A percentile compares a stretch with the other conserved stretches of the same genome.
Conservation (phyloP, 1,140 invertebrate genomes). For the Mesaphorura yosii region DNA sequence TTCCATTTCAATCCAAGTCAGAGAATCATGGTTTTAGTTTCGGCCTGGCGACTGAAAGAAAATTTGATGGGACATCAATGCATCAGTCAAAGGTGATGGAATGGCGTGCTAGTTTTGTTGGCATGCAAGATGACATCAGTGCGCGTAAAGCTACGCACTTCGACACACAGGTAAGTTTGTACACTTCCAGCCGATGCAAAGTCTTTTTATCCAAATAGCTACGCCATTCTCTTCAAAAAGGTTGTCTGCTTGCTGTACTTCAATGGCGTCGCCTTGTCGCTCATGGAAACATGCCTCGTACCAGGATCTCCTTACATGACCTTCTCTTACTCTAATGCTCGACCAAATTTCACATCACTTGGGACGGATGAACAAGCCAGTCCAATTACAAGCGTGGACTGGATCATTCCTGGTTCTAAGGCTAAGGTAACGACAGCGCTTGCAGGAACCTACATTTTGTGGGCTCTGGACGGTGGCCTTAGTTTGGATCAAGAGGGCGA, state of each 20-base stretch:
- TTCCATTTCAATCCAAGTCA: slow-evolving; percentile 11
- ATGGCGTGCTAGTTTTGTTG: slow-evolving; percentile 8
- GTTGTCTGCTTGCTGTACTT: slow-evolving; percentile 7
- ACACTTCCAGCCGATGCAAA: no score
- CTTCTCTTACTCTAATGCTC: slow-evolving; percentile 9
- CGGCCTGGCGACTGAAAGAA: slow-evolving; percentile 9
- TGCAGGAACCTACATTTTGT: slow-evolving; percentile 3
- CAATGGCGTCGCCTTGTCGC: not conserved
- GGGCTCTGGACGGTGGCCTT: not conserved
- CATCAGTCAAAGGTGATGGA: slow-evolving; percentile 6
- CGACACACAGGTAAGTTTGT: slow-evolving; percentile 13
- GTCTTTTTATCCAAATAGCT: no score
- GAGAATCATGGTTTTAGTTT: slow-evolving; percentile 14
- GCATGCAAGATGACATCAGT: slow-evolving; percentile 6
- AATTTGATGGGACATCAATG: slow-evolving; percentile 22
- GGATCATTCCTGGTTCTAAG: slow-evolving; percentile 9
- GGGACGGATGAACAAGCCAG: no score
- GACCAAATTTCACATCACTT: not conserved
- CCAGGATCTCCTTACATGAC: slow-evolving; percentile 21
- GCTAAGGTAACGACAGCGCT: not conserved
- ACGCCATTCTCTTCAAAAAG: no score
- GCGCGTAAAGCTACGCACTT: slow-evolving; percentile 2
- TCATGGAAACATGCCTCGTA: slow-evolving; percentile 8
- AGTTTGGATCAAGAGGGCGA: not conserved
- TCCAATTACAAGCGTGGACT: not conserved